phyloP scores from a whole-genome alignment of 92 coral and sea anemone species.

The Zoanthus gigantus region DNA sequence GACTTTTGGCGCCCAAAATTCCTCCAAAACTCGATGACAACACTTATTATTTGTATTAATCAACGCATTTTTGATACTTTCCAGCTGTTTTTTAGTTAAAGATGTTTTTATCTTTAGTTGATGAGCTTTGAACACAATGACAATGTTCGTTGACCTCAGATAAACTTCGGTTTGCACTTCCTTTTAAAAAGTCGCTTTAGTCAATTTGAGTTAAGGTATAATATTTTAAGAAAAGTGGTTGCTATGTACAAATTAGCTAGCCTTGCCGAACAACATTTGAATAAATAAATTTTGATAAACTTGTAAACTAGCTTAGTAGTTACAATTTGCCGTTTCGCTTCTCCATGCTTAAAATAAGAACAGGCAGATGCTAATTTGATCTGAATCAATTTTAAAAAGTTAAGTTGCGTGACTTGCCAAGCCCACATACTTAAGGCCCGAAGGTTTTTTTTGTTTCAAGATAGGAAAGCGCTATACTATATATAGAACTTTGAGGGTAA shows the following conservation, averaged over 20 bases:
- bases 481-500: not conserved
- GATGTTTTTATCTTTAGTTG: not conserved
- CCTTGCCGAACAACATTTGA: not conserved
- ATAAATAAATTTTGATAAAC: not conserved
- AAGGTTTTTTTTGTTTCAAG: not conserved
- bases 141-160: not conserved
- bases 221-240: not conserved
- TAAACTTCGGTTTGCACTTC: not conserved
- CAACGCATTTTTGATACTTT: not conserved
- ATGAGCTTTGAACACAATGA: not conserved
- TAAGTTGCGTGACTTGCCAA: constrained; percentile 30
- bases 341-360: not conserved
- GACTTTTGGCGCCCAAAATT: not conserved
- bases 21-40: not conserved
- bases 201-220: not conserved
- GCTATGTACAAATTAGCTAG: not conserved
- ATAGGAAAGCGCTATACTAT: not conserved
- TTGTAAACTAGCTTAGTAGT: not conserved
- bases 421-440: not conserved
- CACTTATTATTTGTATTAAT: not conserved
- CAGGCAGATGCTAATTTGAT: not conserved
- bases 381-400: not conserved
- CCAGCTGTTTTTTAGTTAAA: constrained; percentile 7
- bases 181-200: not conserved
- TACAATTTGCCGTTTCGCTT: not conserved